Percentiles rank a stretch among this genome's conserved stretches.
Evolutionary conservation across 2,797 vertebrate genomes (phyloP).

Genomic region (Simalia tracyae): DNA sequence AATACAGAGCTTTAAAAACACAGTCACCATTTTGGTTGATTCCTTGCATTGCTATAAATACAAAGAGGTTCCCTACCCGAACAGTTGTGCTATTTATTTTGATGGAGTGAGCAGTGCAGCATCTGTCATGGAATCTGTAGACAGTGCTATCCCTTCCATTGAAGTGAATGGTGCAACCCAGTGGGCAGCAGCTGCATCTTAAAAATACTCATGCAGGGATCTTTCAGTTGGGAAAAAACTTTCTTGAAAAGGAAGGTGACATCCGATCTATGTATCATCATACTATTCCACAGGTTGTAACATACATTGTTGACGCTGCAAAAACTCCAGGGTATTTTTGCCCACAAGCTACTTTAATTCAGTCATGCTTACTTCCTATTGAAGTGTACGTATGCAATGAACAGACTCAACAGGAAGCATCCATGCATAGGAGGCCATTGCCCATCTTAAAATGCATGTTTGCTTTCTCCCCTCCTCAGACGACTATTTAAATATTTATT

Average conservation of each 20-base stretch:
- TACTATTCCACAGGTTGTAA: not conserved
- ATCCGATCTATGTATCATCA: not conserved
- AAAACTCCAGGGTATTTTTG: not conserved
- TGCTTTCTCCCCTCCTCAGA: constrained; percentile 65
- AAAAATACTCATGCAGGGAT: not conserved
- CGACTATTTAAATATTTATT: constrained; percentile 71
- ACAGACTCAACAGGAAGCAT: constrained; percentile 53
- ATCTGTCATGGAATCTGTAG: not conserved
- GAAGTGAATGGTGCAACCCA: not conserved
- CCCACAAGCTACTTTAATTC: not conserved
- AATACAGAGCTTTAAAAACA: constrained; percentile 54
- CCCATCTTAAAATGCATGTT: constrained; percentile 60
- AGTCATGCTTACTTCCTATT: constrained; percentile 19
- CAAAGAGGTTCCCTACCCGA: not conserved
- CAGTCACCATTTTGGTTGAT: constrained; percentile 39
- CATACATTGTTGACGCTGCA: constrained; percentile 35
- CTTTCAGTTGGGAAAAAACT: not conserved
- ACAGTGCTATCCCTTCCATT: not conserved
- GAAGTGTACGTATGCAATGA: not conserved
- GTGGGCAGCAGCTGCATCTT: not conserved
- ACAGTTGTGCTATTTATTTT: not conserved
- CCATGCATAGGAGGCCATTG: constrained; percentile 24
- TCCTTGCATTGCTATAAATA: not conserved
- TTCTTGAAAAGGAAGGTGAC: not conserved
- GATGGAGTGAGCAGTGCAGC: not conserved